Percentiles rank a stretch among this genome's conserved stretches.
These are phyloP conservation scores for Chrysomallon squamiferum DNA, from an alignment of 1,140 invertebrate species.

Conservation along the genomic window DNA sequence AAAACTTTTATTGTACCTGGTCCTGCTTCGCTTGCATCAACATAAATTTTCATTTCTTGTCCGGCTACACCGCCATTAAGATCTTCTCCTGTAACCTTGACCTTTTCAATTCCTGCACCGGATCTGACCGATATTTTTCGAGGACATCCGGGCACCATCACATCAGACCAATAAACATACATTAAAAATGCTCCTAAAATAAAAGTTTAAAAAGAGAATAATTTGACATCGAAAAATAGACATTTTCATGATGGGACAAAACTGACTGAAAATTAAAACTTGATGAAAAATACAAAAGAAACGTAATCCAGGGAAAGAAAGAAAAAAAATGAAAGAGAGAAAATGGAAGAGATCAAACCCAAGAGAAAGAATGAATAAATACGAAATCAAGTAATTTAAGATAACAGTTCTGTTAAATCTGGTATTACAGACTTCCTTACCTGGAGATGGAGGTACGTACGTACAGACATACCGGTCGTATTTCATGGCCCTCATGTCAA, in stretches of 20 bases:
- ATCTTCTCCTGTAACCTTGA: slow-evolving; percentile 91
- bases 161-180: slow-evolving; percentile 89
- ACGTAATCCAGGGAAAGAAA: no score
- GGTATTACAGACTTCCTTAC: slow-evolving; percentile 20
- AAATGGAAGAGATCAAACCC: no score
- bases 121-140: slow-evolving; percentile 84
- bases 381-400: no score
- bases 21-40: slow-evolving; percentile 94
- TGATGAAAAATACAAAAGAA: background rate
- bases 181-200: slow-evolving; percentile 72
- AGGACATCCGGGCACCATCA: slow-evolving; percentile 91
- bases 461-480: slow-evolving; percentile 83
- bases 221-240: no score
- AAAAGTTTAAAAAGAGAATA: no score
- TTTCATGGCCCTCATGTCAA: slow-evolving; percentile 68
- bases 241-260: no score
- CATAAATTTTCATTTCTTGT: slow-evolving; percentile 92
- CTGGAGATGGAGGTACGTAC: slow-evolving; percentile 69
- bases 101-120: slow-evolving; percentile 76
- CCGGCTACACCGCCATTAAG: slow-evolving; percentile 91
- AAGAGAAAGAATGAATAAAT: no score
- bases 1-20: slow-evolving; percentile 69
- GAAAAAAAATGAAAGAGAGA: no score
- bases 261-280: no score
- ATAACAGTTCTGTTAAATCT: no score